Conservation (phyloP, 2,888 invertebrate genomes). For the Aphrophora alni region DNA sequence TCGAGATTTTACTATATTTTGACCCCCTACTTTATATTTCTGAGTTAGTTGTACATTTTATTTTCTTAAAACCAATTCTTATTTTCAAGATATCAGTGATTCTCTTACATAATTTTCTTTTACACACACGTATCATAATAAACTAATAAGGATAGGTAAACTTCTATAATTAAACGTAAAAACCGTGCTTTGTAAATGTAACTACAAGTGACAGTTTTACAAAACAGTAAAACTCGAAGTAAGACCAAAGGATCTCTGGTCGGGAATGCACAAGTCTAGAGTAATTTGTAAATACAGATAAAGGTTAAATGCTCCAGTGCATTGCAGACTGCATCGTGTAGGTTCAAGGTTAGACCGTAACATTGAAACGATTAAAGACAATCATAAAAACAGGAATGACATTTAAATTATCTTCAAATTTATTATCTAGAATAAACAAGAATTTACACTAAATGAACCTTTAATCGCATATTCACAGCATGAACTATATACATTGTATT, state of each 20-base stretch:
- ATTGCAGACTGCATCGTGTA: not conserved
- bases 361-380: not conserved
- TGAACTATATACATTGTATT: too few relatives aligned
- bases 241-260: not conserved
- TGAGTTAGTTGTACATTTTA: too few relatives aligned
- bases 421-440: slow-evolving; percentile 2
- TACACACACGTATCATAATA: too few relatives aligned
- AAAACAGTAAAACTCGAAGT: not conserved
- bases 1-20: too few relatives aligned
- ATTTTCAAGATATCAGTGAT: too few relatives aligned
- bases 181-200: too few relatives aligned
- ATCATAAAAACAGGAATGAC: not conserved
- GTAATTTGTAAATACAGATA: slow-evolving; percentile 4
- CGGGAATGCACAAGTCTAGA: not conserved
- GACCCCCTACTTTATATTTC: too few relatives aligned
- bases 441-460: not conserved
- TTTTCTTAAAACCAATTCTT: too few relatives aligned
- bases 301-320: not conserved
- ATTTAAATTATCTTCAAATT: not conserved
- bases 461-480: not conserved
- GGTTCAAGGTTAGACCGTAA: not conserved
- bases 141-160: too few relatives aligned
- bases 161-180: too few relatives aligned
- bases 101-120: too few relatives aligned
- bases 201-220: too few relatives aligned